Evolutionary conservation across 2,888 invertebrate genomes (phyloP), one percentile per base, ranked within the genome.

Genomic region (Dynastes grantii): DNA sequence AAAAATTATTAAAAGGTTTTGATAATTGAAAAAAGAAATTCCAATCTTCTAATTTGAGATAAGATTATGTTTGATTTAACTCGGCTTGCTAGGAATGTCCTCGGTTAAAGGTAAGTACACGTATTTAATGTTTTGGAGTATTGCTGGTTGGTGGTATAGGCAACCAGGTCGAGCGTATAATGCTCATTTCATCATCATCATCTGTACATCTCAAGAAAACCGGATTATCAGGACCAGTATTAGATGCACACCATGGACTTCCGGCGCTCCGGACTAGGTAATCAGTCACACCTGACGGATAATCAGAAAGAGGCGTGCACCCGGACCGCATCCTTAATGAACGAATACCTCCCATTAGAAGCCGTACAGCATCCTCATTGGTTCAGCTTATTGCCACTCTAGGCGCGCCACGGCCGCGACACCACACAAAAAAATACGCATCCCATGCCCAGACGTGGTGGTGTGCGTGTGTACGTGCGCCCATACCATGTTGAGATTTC

Each of bases 241-340:
- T 83, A 84, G 84, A 85, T 84, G 84, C 83, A 81, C 80, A 78
- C 81, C 84, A 77, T 78, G 78, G 84, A 88, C 87, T 88, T 88
- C 88, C 88, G 88, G 88, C 87, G 87, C 86, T 84, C 80, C 77
- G 78, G 85, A 83, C 87, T 86, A 86, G 87, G 87, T 87, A 86
- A 89, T 89, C 88, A 88, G 84, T 89, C 88, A 89, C 87, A 87
- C 87, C 87, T 88, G 88, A 88, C 88, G 85, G 84, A 86, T 87
- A 87, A 89, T 89, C 89, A 88, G 85, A 85, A 88, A 89, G 85
- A 87, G 89, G 89, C 88, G 89, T 86, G 85, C 84, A 85, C 85
- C 76, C 80, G 79, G 85, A 85, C 85, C 83, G 87, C 86, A 87
- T 87, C 86, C 85, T 83, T 88, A 88, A 88, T 88, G 88, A 88